phyloP scores from a whole-genome alignment of 1,140 invertebrate genomes.

The Plodia interpunctella region DNA sequence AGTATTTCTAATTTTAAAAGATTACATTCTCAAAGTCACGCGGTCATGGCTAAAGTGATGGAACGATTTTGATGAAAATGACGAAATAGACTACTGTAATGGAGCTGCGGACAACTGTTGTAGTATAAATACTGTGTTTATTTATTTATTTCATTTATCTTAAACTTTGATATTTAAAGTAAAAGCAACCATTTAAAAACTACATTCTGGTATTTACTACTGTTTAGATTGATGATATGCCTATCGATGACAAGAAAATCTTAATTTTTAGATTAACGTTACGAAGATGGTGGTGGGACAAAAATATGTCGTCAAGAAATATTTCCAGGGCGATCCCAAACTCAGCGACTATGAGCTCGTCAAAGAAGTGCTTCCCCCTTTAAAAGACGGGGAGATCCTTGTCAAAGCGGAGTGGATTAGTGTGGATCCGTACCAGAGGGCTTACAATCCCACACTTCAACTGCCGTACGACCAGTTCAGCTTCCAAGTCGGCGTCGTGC shows the following conservation, averaged over 20 bases:
- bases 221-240: no score
- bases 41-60: no score
- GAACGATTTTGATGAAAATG: no score
- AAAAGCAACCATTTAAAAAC: no score
- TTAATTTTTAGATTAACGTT: neutral
- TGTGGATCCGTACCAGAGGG: constrained; percentile 54
- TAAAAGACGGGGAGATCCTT: constrained; percentile 51
- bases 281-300: constrained; percentile 28
- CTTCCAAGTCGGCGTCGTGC: constrained; percentile 57
- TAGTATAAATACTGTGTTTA: no score
- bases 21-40: no score
- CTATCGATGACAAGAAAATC: constrained; percentile 2
- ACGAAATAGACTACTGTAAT: no score
- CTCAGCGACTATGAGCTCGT: constrained; percentile 44
- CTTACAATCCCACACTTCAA: constrained; percentile 11
- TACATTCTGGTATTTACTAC: constrained; percentile 70
- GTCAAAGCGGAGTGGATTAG: constrained; percentile 22
- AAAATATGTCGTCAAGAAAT: constrained; percentile 41
- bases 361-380: constrained; percentile 38
- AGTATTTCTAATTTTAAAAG: no score
- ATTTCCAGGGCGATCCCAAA: constrained; percentile 50
- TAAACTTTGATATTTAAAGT: no score
- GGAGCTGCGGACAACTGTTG: no score
- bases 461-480: constrained; percentile 59
- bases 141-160: no score